A percentile compares a stretch with the other conserved stretches of the same genome.
These are phyloP conservation scores for Pecten maximus DNA, from an alignment of 2,888 invertebrate genomes.

Conservation along the genomic window DNA sequence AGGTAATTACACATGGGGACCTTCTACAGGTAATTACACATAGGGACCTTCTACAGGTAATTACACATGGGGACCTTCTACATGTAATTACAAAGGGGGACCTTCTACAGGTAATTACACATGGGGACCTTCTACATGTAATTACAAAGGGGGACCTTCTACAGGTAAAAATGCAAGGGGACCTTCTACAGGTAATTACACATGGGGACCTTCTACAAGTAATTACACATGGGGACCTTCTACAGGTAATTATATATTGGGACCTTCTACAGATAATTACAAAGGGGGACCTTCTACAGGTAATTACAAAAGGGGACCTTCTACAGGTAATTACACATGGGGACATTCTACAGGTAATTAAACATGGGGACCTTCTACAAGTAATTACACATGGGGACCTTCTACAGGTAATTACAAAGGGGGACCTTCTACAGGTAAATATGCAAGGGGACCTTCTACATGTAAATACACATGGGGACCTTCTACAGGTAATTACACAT, in stretches of 20 bases:
- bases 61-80: too few species aligned
- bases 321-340: neutral
- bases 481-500: neutral
- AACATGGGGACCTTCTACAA: too few species aligned
- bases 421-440: neutral
- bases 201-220: neutral
- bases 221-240: neutral
- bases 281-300: neutral
- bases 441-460: neutral
- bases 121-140: neutral
- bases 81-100: too few species aligned
- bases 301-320: neutral
- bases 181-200: neutral
- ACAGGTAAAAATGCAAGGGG: neutral
- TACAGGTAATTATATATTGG: too few species aligned
- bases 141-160: neutral
- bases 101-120: too few species aligned
- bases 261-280: too few species aligned
- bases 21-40: too few species aligned
- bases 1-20: too few species aligned
- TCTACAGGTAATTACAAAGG: neutral
- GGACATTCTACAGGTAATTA: neutral
- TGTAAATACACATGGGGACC: neutral
- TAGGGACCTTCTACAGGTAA: too few species aligned
- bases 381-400: neutral